These are phyloP conservation scores for Kuschelorhynchus macadamiae DNA, from an alignment of 2,888 invertebrate genomes.

Conservation along the genomic window DNA sequence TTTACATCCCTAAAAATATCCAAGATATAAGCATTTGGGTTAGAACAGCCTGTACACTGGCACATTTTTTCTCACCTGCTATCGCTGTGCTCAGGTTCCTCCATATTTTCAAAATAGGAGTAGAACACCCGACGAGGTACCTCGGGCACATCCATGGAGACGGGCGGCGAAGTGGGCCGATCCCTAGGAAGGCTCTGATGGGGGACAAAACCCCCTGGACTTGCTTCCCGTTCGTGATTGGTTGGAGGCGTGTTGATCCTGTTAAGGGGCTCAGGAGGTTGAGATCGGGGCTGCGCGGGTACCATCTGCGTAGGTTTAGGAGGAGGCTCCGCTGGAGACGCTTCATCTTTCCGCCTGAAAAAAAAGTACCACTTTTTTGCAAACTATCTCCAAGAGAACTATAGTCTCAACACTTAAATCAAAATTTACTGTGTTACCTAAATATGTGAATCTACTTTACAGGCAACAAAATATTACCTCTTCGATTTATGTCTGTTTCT, in stretches of 20 bases:
- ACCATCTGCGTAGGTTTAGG: slow-evolving; percentile 14
- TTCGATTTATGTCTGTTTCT: slow-evolving; percentile 41
- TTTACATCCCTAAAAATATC: too few species aligned
- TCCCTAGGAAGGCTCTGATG: slow-evolving; percentile 5
- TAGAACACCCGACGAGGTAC: slow-evolving; percentile 70
- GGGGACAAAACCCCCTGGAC: slow-evolving; percentile 29
- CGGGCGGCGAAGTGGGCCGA: slow-evolving; percentile 39
- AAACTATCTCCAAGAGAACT: too few species aligned
- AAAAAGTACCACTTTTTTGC: not conserved
- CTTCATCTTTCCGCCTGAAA: slow-evolving; percentile 57
- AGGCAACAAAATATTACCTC: too few species aligned
- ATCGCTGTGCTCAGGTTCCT: slow-evolving; percentile 76
- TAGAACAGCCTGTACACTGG: too few species aligned
- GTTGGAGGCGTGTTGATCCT: slow-evolving; percentile 70
- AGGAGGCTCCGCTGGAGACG: not conserved
- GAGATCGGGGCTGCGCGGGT: slow-evolving; percentile 55
- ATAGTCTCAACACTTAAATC: too few species aligned
- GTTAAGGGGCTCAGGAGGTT: slow-evolving; percentile 57
- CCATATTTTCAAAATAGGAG: slow-evolving; percentile 79
- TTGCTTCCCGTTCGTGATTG: slow-evolving; percentile 77
- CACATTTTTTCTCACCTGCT: slow-evolving; percentile 70
- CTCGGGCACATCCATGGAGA: slow-evolving; percentile 25
- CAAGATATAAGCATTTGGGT: too few species aligned
- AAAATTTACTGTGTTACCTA: too few species aligned
- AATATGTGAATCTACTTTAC: too few species aligned